Conservation (phyloP, 2,797 vertebrate genomes). For the Malacoraja senta region DNA sequence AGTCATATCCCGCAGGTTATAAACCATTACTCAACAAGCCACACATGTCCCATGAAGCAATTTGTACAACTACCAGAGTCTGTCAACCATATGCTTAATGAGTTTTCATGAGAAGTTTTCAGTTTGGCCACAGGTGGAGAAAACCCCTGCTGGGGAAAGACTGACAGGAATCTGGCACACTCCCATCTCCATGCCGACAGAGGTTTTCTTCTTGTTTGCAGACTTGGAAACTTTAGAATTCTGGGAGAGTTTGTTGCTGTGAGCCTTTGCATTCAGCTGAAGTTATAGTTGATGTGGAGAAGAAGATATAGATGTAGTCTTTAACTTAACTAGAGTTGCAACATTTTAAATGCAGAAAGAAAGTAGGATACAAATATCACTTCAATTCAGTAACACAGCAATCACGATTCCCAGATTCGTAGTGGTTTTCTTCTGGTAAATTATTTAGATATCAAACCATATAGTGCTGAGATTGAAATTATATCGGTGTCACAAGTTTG, state of each 20-base stretch:
- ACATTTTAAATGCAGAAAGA: neutral
- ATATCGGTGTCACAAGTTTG: no score
- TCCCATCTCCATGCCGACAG: neutral
- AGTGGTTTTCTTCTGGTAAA: no score
- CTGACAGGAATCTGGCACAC: neutral
- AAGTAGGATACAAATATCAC: neutral
- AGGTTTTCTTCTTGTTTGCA: neutral
- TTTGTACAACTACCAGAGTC: neutral
- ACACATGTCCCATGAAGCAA: neutral
- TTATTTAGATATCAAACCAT: no score
- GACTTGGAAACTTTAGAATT: neutral
- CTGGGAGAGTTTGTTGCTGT: neutral
- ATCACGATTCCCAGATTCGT: no score
- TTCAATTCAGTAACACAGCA: no score
- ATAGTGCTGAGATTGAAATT: no score
- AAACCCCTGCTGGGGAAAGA: neutral
- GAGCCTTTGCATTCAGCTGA: neutral
- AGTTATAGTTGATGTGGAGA: neutral
- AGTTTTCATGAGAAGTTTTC: slow-evolving; percentile 8
- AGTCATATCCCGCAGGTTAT: neutral
- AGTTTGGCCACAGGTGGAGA: neutral
- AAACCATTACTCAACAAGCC: neutral
- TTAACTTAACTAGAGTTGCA: neutral
- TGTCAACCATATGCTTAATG: slow-evolving; percentile 16
- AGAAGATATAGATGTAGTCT: neutral